These are phyloP conservation scores for Phenacoccus solenopsis DNA, from an alignment of 1,140 invertebrate species.

Conservation along the genomic window DNA sequence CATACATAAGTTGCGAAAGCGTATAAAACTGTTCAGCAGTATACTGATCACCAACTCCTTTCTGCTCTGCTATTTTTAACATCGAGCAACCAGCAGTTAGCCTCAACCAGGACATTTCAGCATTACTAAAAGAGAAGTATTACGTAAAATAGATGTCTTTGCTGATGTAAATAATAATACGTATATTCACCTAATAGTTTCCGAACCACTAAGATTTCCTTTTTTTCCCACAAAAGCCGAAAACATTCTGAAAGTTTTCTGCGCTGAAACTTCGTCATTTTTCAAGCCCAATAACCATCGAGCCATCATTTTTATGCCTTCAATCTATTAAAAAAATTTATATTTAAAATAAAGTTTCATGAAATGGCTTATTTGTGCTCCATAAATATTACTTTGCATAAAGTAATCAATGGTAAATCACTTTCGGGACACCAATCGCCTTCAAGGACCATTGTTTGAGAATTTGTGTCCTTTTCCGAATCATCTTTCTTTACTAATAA, in stretches of 20 bases:
- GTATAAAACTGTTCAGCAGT: slow-evolving; percentile 90
- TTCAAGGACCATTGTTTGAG: slow-evolving; percentile 34
- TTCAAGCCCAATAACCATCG: slow-evolving; percentile 88
- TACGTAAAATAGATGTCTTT: no score
- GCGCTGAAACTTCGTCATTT: slow-evolving; percentile 72
- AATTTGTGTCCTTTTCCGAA: slow-evolving; percentile 10
- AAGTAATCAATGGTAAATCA: slow-evolving; percentile 75
- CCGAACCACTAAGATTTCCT: slow-evolving; percentile 57
- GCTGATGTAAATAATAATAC: no score
- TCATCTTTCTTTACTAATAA: slow-evolving; percentile 70
- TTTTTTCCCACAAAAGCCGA: slow-evolving; percentile 80
- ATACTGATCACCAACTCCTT: slow-evolving; percentile 87
- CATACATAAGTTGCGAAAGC: slow-evolving; percentile 77
- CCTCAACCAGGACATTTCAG: slow-evolving; percentile 86
- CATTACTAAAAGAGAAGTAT: slow-evolving; percentile 49
- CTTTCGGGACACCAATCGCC: slow-evolving; percentile 79
- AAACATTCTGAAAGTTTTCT: slow-evolving; percentile 86
- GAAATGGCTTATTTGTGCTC: no score
- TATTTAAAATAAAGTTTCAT: no score
- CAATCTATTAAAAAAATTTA: no score
- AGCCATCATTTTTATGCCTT: slow-evolving; percentile 91
- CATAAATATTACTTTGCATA: slow-evolving; percentile 56
- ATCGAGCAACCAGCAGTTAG: slow-evolving; percentile 85
- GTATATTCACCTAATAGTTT: slow-evolving; percentile 39
- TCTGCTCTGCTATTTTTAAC: slow-evolving; percentile 92